Percentiles rank a stretch among this genome's conserved stretches.
These are phyloP conservation scores for Gymnocypris eckloni DNA, from an alignment of 2,797 vertebrate genomes.

Conservation along the genomic window DNA sequence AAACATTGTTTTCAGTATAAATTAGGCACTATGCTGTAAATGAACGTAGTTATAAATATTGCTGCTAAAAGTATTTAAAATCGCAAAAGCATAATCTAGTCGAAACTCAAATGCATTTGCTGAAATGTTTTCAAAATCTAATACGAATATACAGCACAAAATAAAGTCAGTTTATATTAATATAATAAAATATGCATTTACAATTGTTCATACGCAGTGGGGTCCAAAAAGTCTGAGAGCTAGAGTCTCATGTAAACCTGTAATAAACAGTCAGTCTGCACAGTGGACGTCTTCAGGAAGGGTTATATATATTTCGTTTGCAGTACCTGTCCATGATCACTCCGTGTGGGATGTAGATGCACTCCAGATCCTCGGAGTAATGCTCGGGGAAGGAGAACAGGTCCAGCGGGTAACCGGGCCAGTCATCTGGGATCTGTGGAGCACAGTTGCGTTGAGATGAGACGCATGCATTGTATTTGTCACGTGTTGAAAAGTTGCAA, in stretches of 20 bases:
- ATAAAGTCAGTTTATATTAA: background rate
- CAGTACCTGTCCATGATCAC: slow-evolving; percentile 91
- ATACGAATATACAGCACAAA: background rate
- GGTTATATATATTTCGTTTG: background rate
- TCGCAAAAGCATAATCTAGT: background rate
- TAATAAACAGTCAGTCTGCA: background rate
- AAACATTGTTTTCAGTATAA: background rate
- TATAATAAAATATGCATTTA: background rate
- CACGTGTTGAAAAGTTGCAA: background rate
- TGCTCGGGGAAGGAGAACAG: slow-evolving; percentile 88
- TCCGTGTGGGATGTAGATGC: slow-evolving; percentile 89
- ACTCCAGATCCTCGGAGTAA: slow-evolving; percentile 88
- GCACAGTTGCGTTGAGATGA: background rate
- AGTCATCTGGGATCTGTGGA: slow-evolving; percentile 83
- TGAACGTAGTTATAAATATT: background rate
- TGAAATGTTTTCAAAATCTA: background rate
- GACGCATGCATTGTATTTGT: background rate
- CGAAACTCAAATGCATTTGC: background rate
- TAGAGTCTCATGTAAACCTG: background rate
- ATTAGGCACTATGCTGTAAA: background rate
- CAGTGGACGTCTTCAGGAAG: background rate
- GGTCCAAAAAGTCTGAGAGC: background rate
- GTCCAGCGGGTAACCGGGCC: slow-evolving; percentile 89
- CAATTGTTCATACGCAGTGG: background rate
- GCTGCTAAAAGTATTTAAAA: background rate